Evolutionary conservation across 2,888 invertebrate genomes (phyloP), one percentile per base, ranked within the genome.

Genomic region (Bimastos eiseni): DNA sequence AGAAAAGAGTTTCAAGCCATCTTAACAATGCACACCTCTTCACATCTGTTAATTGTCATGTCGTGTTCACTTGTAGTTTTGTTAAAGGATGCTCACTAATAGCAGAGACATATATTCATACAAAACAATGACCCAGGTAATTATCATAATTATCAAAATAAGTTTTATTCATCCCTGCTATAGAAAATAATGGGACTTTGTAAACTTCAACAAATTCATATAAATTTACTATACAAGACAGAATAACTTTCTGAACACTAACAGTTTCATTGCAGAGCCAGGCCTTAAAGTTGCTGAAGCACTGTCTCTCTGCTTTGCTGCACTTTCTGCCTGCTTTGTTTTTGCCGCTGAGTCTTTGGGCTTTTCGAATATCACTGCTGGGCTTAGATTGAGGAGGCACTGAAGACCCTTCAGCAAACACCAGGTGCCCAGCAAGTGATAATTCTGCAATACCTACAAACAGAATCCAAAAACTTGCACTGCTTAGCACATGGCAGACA

Each of bases 371-470:
- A 92, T 70, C 83, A 91, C 70, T 49, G 90, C 89, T 24, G 92
- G 92, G 84, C 91, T 91, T 41, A 92, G 91, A 83, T 49, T 83
- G 19, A 95, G 92, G 88, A 95, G 94, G 83, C 94, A 97, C 95
- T 98, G 98, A 36, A 98, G 96, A 0, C 98, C 98, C 90, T 97
- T 97, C 36, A 98, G 96, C 90, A 98, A 95, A 90, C 98, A 96
- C 98, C 98, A 98, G 0, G 97, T 97, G 19, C 98, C 98, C 93
- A 98, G 97, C 95, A 98, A 96, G 92, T 98, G 96, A 95, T 98
- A 97, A 95, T 98, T 98, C 95, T 98, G 98, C 93, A 97, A 97
- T 89, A 97, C 96, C 97, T 97, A 95, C 4, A 86, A 70, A 44
- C 21, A 91, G 89, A 89, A 83, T n/a, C 37, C 19, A 70, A 70